phyloP scores from a whole-genome alignment of 2,888 invertebrate species.

The Drepanosiphum platanoidis region DNA sequence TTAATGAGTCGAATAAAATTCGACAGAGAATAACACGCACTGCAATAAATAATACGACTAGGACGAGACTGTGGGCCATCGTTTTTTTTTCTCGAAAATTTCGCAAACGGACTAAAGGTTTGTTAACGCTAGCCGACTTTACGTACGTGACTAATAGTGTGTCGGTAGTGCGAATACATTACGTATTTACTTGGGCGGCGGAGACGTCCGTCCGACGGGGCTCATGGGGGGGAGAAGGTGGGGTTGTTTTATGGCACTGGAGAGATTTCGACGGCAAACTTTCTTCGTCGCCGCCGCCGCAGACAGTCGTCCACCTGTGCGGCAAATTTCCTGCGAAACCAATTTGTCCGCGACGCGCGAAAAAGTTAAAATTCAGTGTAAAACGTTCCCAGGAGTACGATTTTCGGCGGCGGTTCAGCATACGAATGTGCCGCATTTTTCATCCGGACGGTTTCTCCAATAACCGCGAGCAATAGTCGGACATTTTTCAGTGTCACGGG shows the following conservation, averaged over 20 bases:
- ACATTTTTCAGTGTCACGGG: conserved; percentile 41
- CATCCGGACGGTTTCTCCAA: conserved; percentile 37
- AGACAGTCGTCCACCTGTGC: neutral
- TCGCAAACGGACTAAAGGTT: too few species aligned
- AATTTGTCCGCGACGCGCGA: conserved; percentile 21
- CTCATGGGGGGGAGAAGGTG: neutral
- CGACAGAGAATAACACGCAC: too few species aligned
- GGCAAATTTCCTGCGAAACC: conserved; percentile 36
- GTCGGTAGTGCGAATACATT: too few species aligned
- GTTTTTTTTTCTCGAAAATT: too few species aligned
- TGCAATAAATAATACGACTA: too few species aligned
- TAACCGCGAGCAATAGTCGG: conserved; percentile 47
- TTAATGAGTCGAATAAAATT: too few species aligned
- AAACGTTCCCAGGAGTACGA: conserved; percentile 47
- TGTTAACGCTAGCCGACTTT: too few species aligned
- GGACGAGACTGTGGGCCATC: too few species aligned
- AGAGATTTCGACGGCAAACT: conserved; percentile 1
- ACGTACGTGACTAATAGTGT: too few species aligned
- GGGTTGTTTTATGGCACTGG: neutral
- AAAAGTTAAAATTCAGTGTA: conserved; percentile 40
- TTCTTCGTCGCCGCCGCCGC: neutral
- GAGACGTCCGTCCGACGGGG: neutral
- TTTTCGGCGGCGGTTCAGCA: conserved; percentile 26
- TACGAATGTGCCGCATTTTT: conserved; percentile 48
- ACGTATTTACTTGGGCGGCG: neutral